Base-by-base conservation (phyloP, 2,888 invertebrate genomes). In the Drosophila mimica region DNA sequence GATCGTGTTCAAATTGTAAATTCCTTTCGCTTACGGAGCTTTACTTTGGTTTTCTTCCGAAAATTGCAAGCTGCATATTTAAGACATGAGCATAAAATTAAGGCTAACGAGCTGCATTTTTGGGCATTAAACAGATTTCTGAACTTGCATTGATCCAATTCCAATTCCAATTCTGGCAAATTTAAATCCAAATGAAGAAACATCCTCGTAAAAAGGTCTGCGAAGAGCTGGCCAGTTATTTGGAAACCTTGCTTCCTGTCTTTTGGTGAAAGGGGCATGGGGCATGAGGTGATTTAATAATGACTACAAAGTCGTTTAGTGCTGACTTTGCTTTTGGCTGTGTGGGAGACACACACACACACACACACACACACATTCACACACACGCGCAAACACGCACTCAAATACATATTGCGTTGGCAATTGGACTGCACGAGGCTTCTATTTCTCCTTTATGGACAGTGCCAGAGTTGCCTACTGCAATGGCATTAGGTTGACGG, bases 221-320 rank as follows among this genome's bases (percentile, higher is more conserved):
- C 15, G 48, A 40, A 33, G 46, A 20, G 28, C 20, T 17, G 60
- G 62, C 49, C 68, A 72, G 68, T 46, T 77, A 77, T 76, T 76
- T 76, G 77, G 72, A 63, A 61, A 51, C 61, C 38, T 57, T 38
- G 38, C 46, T 40, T 11, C 11, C 34, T 20, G 15, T 25, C 54
- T 30, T 28, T 5, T 17, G 25, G 17, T 28, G 3, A 28, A 5
- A 9, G 17, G 9, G 15, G 28, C 20, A 46, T 15, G 17, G 11
- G 17, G 3, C 5, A 30, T 25, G 63, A 51, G 64, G 34, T 48
- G 67, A 58, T 75, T 76, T 70, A 68, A 79, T 83, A 86, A 86
- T 81, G 79, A 79, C 73, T 69, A 71, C 70, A 79, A 67, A 79
- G 81, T 75, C 76, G 53, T 66, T 71, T 52, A 52, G 60, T 33